Conservation (phyloP, 2,113 vertebrate genomes). For the Ancistrus triradiatus region DNA sequence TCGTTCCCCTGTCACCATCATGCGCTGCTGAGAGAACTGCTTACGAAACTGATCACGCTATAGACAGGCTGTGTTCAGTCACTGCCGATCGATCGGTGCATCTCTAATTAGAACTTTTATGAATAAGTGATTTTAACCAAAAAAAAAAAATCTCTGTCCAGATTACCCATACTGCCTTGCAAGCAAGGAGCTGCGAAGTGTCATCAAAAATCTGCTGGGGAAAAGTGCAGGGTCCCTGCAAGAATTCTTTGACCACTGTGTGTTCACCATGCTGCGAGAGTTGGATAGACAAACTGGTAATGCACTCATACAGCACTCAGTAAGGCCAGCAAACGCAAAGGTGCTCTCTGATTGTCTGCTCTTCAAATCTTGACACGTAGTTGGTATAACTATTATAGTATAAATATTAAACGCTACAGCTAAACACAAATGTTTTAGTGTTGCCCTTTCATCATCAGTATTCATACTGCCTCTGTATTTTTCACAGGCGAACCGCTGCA, state of each 20-base stretch:
- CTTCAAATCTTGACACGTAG: no score
- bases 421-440: neutral
- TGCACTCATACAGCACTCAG: no score
- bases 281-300: conserved; percentile 80
- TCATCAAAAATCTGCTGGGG: conserved; percentile 76
- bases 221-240: conserved; percentile 68
- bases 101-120: no score
- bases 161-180: conserved; percentile 91
- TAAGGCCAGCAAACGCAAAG: no score
- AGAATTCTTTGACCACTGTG: conserved; percentile 88
- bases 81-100: no score
- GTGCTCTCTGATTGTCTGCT: neutral
- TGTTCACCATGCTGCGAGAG: conserved; percentile 88
- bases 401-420: no score
- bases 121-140: neutral
- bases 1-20: no score
- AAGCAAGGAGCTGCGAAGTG: conserved; percentile 74
- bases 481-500: conserved; percentile 81
- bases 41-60: no score
- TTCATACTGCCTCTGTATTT: neutral
- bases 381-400: no score
- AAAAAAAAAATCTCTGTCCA: conserved; percentile 47
- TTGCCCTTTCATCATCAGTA: neutral
- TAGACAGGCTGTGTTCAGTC: no score
- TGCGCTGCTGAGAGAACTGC: no score